Percentiles rank a stretch among this genome's conserved stretches.
Conservation (phyloP, 1,140 invertebrate species). For the Phortica variegata region DNA sequence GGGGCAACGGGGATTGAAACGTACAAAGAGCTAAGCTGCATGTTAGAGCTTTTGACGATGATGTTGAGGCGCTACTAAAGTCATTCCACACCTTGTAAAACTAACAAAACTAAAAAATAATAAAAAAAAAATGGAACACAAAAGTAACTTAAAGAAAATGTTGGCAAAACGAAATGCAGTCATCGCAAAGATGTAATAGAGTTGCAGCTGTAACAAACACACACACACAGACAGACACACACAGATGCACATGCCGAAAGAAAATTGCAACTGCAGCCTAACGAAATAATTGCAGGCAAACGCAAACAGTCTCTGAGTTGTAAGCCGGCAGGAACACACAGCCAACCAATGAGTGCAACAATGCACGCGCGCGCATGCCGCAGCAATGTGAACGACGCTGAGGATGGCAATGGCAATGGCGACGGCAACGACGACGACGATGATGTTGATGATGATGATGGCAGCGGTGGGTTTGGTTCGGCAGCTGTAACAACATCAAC, state of each 20-base stretch:
- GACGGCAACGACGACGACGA: conserved; percentile 11
- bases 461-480: background rate
- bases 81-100: conserved; percentile 54
- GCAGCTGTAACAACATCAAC: background rate
- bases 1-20: background rate
- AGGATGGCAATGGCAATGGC: conserved; percentile 13
- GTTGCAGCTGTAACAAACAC: conserved; percentile 5
- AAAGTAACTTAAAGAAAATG: conserved; percentile 1
- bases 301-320: conserved; percentile 10
- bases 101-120: conserved; percentile 45
- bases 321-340: conserved; percentile 2
- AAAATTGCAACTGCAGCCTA: conserved; percentile 41
- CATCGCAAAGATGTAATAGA: background rate
- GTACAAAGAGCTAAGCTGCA: background rate
- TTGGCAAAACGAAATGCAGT: too few relatives aligned
- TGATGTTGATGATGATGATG: conserved; percentile 7
- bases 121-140: conserved; percentile 21
- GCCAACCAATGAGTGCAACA: background rate
- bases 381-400: conserved; percentile 42
- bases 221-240: conserved; percentile 13
- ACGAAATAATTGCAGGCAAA: conserved; percentile 43
- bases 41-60: conserved; percentile 26
- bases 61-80: conserved; percentile 51
- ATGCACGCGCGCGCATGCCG: too few relatives aligned
- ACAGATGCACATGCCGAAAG: conserved; percentile 25